Conservation (phyloP, 2,113 vertebrate genomes). For the Ctenodactylus gundi region DNA sequence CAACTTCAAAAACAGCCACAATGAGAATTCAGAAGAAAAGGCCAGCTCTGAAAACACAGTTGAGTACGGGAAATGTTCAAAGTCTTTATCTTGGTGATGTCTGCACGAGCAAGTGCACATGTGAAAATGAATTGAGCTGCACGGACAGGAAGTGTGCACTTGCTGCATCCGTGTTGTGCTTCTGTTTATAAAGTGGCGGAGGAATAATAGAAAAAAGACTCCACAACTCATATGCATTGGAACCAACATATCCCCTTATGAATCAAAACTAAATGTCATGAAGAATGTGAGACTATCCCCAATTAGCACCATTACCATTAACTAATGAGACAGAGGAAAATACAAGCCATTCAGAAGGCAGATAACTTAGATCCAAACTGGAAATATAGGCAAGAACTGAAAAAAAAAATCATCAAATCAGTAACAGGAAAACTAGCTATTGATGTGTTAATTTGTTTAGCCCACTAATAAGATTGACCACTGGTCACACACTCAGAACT, state of each 20-base stretch:
- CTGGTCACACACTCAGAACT: background rate
- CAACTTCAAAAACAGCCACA: background rate
- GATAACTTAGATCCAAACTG: background rate
- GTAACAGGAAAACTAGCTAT: background rate
- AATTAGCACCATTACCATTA: background rate
- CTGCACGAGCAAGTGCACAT: background rate
- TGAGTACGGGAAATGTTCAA: background rate
- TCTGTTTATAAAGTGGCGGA: background rate
- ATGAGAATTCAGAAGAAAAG: background rate
- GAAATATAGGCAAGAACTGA: background rate
- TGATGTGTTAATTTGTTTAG: background rate
- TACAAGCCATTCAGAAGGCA: background rate
- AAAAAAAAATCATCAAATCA: background rate
- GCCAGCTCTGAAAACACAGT: no score
- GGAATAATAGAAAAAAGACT: background rate
- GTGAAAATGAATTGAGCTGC: background rate
- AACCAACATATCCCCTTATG: background rate
- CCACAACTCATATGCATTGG: background rate
- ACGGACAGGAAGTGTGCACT: background rate
- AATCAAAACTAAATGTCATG: background rate
- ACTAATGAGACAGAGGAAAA: background rate
- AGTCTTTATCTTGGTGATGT: background rate
- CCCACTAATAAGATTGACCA: background rate
- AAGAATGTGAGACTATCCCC: background rate
- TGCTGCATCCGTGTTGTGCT: background rate